A percentile compares a stretch with the other conserved stretches of the same genome.
These are phyloP conservation scores for Cheilosia variabilis DNA, from an alignment of 2,888 invertebrate genomes.

Conservation along the genomic window DNA sequence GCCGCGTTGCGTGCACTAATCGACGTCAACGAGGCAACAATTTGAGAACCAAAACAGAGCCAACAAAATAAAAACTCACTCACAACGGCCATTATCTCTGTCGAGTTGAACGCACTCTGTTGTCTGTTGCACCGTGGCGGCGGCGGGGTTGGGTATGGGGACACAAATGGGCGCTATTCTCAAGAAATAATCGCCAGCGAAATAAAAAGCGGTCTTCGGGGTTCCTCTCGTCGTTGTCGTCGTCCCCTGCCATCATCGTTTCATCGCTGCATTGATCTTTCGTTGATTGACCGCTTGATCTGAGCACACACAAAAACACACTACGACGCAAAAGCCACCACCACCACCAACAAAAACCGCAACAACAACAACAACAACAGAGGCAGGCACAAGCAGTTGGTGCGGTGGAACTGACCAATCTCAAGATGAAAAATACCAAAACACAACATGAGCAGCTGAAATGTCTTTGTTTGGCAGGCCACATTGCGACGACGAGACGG, in stretches of 20 bases:
- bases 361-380: conserved; percentile 16
- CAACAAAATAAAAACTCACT: conserved; percentile 7
- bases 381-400: conserved; percentile 19
- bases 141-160: background rate
- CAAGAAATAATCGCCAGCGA: conserved; percentile 55
- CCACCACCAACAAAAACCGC: too few relatives aligned
- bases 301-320: conserved; percentile 41
- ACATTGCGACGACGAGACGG: conserved; percentile 14
- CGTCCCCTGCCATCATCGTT: conserved; percentile 16
- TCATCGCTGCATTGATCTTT: conserved; percentile 59
- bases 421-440: conserved; percentile 66
- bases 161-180: conserved; percentile 56
- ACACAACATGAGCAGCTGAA: conserved; percentile 64
- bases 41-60: conserved; percentile 30
- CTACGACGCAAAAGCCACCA: conserved; percentile 19
- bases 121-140: conserved; percentile 5
- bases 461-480: conserved; percentile 68
- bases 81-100: conserved; percentile 43
- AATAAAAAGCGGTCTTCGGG: conserved; percentile 56
- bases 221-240: background rate
- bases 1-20: conserved; percentile 32
- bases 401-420: conserved; percentile 58
- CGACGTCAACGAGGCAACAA: conserved; percentile 42
- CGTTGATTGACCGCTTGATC: conserved; percentile 63
- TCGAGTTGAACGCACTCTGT: conserved; percentile 46